Evolutionary conservation across 2,888 invertebrate species (phyloP).

Genomic region (Platycnemis pennipes): DNA sequence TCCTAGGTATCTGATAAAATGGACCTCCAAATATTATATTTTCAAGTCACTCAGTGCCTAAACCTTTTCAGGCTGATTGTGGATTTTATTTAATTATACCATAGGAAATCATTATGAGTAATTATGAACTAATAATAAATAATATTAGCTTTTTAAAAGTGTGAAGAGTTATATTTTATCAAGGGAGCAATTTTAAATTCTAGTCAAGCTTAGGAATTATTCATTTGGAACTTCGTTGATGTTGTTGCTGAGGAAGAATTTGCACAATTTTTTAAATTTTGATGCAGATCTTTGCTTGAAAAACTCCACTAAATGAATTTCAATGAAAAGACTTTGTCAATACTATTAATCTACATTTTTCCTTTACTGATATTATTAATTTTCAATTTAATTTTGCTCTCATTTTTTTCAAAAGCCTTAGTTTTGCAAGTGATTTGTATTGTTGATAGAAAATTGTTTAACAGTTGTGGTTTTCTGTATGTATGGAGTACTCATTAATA

Average conservation of each 20-base stretch:
- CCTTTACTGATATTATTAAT: constrained; percentile 31
- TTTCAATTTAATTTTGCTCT: constrained; percentile 64
- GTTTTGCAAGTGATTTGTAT: constrained; percentile 56
- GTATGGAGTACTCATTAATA: constrained; percentile 20
- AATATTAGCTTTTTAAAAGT: not conserved
- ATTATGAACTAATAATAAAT: not conserved
- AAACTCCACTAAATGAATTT: not conserved
- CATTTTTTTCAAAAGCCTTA: constrained; percentile 55
- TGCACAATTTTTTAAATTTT: not conserved
- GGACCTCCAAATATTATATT: not conserved
- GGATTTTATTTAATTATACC: not conserved
- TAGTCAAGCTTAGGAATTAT: not conserved
- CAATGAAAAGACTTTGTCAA: not conserved
- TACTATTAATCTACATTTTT: constrained; percentile 20
- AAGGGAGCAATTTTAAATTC: constrained; percentile 65
- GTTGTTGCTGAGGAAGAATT: not conserved
- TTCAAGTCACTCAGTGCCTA: not conserved
- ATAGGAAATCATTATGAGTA: not conserved
- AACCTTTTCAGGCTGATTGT: not conserved
- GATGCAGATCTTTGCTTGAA: not conserved
- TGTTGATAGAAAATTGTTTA: constrained; percentile 35
- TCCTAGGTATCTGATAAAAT: not conserved
- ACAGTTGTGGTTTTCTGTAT: constrained; percentile 43
- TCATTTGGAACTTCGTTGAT: not conserved
- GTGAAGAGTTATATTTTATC: not conserved